A percentile compares a stretch with the other conserved stretches of the same genome.
These are phyloP conservation scores for Macropodus opercularis DNA, from an alignment of 2,797 vertebrate species.

Conservation along the genomic window DNA sequence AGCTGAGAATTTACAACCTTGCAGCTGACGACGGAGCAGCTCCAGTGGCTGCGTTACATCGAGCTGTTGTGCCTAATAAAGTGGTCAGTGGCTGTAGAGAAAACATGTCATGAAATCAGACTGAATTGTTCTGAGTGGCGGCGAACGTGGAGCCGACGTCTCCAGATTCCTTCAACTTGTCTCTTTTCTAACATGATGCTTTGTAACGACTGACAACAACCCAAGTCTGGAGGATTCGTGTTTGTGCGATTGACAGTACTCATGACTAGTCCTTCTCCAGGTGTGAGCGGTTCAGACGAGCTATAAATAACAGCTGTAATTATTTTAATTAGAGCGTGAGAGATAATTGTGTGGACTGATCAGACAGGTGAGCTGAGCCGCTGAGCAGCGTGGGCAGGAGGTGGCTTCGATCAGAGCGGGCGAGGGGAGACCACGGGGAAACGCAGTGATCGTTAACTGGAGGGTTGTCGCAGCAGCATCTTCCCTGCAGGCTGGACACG, in stretches of 20 bases:
- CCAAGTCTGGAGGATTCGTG: too few species aligned
- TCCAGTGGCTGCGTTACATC: too few species aligned
- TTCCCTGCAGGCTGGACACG: too few species aligned
- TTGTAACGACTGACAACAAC: not conserved
- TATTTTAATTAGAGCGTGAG: constrained; percentile 4
- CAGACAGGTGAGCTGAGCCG: not conserved
- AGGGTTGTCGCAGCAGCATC: not conserved
- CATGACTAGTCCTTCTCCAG: not conserved
- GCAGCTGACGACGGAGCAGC: too few species aligned
- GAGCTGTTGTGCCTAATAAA: too few species aligned
- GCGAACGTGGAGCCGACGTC: not conserved
- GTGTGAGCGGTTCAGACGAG: not conserved
- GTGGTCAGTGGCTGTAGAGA: too few species aligned
- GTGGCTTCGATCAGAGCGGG: not conserved
- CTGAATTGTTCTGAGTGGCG: not conserved
- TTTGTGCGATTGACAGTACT: not conserved
- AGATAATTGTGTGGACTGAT: constrained; percentile 32
- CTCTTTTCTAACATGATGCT: not conserved
- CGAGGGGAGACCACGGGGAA: constrained; percentile 2
- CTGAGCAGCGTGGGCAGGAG: not conserved
- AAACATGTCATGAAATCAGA: not conserved
- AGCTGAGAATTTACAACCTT: too few species aligned
- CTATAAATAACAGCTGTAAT: constrained; percentile 22
- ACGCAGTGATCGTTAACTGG: not conserved
- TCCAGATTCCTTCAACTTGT: constrained; percentile 1